Evolutionary conservation across 2,113 vertebrate species (phyloP), one percentile per base, ranked within the genome.

Genomic region (Mus spicilegus): DNA sequence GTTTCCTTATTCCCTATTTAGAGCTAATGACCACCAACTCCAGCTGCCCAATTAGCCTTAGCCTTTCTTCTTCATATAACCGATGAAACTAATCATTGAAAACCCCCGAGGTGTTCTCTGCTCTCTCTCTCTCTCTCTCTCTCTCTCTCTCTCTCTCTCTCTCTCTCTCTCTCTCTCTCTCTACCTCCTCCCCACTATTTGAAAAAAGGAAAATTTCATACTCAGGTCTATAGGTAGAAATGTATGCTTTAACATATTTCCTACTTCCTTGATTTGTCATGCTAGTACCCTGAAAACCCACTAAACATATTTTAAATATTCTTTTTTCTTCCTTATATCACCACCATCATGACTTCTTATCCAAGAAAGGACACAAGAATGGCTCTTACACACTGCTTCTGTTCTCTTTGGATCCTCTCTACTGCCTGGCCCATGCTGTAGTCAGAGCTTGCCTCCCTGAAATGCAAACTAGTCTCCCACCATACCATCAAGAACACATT

Each of bases 51-150:
- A 20, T 26, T 26, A 63, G 8, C 61, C 61, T 58, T 82, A 70
- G 65, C 17, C 2, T 93, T 39, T 93, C 42, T 73, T 94, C 63
- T 85, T 93, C 10, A 87, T 72, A 82, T 17, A 80, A 87, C 39
- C 61, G 42, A 16, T 20, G 33, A 46, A 95, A 56, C 17, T n/a
- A 87, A 69, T 33, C 65, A 28, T 36, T 82, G 69, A 95, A 65
- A 33, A 12, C 8, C 42, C 63, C 46, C 7, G 39, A 22, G n/a
- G n/a, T 33, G 6, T 26, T 11, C 22, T 65, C 24, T 26, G n/a
- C 63, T 26, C 63, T 11, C 63, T 26, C 63, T 10, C 22, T 26
- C 63, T 10, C 24, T 26, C 63, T 10, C 63, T 65, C 63, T 65
- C 58, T 20, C 58, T 58, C 58, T 6, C 63, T 65, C 63, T 28